Evolutionary conservation across 2,113 vertebrate species (phyloP), one percentile per base, ranked within the genome.

Genomic region (Arothron firmamentum): DNA sequence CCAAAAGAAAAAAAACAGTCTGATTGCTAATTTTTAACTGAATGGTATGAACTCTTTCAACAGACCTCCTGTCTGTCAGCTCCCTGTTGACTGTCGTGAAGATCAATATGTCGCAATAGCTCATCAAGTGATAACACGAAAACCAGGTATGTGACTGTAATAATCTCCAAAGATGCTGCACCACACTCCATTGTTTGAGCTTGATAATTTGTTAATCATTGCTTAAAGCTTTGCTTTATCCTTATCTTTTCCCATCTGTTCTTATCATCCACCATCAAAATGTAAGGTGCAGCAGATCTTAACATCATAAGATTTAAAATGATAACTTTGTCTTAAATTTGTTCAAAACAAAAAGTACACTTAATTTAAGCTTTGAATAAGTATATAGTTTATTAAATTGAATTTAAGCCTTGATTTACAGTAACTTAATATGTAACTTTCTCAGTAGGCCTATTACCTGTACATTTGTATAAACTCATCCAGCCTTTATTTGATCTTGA

Each of bases 71-170:
- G n/a, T 47, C 41, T 57, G 34, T 45, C 52, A 21, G 31, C 34
- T 45, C 52, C 25, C 2, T 28, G 38, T 54, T 31, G n/a, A 14
- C 43, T 38, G n/a, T 42, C 48, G 17, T 58, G 42, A 54, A 65
- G 62, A 52, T 71, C 49, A 74, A 66, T 62, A 65, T 59, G 14
- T 12, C 41, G 19, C 23, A 41, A 16, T 20, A 49, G 5, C 25
- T 42, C 28, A 42, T 56, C 34, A 31, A 23, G 25, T 67, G 12
- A 55, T 45, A 19, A 12, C 38, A 42, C 58, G 52, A 14, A 20
- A 21, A 34, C 28, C 34, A 16, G 9, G 2, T 31, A 21, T 17
- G 1, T 59, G 6, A 16, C 4, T 2, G n/a, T 20, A 13, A 38
- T 38, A 38, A 2, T 9, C 11, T 38, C 34, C 34, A 38, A 3